Conservation (phyloP, 2,797 vertebrate species). For the Enteromius treurensis region DNA sequence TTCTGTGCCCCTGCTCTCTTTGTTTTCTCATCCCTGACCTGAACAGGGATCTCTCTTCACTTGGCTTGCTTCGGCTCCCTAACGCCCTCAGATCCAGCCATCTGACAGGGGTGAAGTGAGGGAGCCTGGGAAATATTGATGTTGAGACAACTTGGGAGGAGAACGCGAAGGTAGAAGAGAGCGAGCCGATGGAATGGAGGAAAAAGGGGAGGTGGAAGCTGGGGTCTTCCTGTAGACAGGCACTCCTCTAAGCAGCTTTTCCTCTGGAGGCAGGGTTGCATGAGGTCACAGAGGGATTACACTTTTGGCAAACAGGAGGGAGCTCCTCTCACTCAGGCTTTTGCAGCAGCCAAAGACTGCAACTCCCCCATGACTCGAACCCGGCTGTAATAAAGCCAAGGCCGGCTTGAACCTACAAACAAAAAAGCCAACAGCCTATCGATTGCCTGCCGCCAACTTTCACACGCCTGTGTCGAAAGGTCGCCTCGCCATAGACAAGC, state of each 20-base stretch:
- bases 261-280: conserved; percentile 79
- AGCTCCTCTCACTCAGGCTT: conserved; percentile 76
- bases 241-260: conserved; percentile 83
- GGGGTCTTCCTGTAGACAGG: conserved; percentile 74
- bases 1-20: conserved; percentile 56
- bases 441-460: conserved; percentile 79
- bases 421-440: conserved; percentile 85
- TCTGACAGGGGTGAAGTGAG: conserved; percentile 38
- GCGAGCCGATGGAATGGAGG: conserved; percentile 19
- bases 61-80: conserved; percentile 66
- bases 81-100: conserved; percentile 51
- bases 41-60: conserved; percentile 71
- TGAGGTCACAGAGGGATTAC: conserved; percentile 81
- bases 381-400: conserved; percentile 82
- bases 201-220: conserved; percentile 26
- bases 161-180: conserved; percentile 18
- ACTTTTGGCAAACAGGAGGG: conserved; percentile 86
- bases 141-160: conserved; percentile 37
- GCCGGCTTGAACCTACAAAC: conserved; percentile 83
- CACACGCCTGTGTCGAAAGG: conserved; percentile 75
- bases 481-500: conserved; percentile 75
- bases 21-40: conserved; percentile 68
- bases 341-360: conserved; percentile 60
- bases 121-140: conserved; percentile 48
- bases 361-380: conserved; percentile 79